A percentile compares a stretch with the other conserved stretches of the same genome.
Conservation (phyloP, 2,888 invertebrate species). For the Onthophagus sagittarius region DNA sequence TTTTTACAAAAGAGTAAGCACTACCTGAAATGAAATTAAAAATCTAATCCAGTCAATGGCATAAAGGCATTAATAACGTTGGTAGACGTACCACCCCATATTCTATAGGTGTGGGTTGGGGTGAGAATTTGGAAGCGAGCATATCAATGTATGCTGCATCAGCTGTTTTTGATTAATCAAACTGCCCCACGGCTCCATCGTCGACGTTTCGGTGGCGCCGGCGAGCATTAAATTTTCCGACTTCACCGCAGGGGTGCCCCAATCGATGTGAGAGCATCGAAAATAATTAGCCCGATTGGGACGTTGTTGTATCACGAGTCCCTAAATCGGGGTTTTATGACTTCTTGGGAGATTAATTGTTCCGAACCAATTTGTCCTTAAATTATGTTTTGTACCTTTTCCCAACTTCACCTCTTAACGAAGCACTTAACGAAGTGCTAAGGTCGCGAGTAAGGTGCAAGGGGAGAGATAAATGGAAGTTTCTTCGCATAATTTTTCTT, state of each 20-base stretch:
- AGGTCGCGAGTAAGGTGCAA: not conserved
- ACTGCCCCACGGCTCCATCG: conserved; percentile 5
- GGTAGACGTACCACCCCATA: not conserved
- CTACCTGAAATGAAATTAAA: not conserved
- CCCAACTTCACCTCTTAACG: not conserved
- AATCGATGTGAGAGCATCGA: not conserved
- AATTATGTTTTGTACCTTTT: not conserved
- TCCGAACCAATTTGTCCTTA: not conserved
- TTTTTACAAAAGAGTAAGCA: not conserved
- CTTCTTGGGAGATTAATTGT: not conserved
- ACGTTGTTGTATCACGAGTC: not conserved
- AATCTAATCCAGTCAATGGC: not conserved
- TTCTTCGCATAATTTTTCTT: conserved; percentile 7
- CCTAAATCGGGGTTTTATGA: not conserved
- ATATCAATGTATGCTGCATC: conserved; percentile 21
- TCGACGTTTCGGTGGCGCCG: not conserved
- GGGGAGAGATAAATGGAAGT: conserved; percentile 12
- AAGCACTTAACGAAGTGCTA: not conserved
- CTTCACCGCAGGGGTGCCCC: conserved; percentile 2
- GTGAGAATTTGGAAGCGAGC: not conserved
- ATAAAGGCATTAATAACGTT: conserved; percentile 3
- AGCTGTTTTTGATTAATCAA: conserved; percentile 23
- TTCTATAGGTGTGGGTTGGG: not conserved
- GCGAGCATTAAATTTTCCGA: conserved; percentile 4
- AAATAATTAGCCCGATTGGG: conserved; percentile 10